These are phyloP conservation scores for Protomyctophum bolini DNA, from an alignment of 2,113 vertebrate species.

Conservation along the genomic window DNA sequence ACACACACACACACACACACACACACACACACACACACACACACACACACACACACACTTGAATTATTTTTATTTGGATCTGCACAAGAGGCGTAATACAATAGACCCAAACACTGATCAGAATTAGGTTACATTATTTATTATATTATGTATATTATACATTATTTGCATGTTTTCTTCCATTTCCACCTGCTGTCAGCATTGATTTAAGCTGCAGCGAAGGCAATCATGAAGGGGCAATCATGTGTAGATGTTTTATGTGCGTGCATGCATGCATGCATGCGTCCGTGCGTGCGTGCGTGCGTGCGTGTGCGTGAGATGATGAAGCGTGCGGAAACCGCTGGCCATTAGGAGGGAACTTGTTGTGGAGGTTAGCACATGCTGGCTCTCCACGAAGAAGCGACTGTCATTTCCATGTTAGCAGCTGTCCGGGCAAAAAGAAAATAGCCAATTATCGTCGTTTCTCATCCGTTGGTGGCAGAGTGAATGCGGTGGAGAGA, in stretches of 20 bases:
- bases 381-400: conserved; percentile 62
- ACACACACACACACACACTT: too few relatives aligned
- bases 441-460: conserved; percentile 79
- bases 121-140: too few relatives aligned
- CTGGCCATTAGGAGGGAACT: conserved; percentile 56
- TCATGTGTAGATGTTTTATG: background rate
- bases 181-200: too few relatives aligned
- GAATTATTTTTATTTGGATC: too few relatives aligned
- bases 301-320: conserved; percentile 18
- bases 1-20: too few relatives aligned
- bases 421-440: conserved; percentile 73
- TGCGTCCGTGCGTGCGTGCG: background rate
- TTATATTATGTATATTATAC: too few relatives aligned
- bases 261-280: background rate
- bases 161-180: too few relatives aligned
- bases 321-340: conserved; percentile 22
- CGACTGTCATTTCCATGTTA: conserved; percentile 74
- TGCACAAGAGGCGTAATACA: too few relatives aligned
- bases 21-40: too few relatives aligned
- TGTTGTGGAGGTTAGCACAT: conserved; percentile 61
- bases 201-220: too few relatives aligned
- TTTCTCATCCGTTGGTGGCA: conserved; percentile 66
- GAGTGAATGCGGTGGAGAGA: conserved; percentile 12
- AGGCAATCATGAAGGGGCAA: too few relatives aligned
- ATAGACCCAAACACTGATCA: too few relatives aligned